Percentiles rank a stretch among this genome's conserved stretches.
These are phyloP conservation scores for Galagoides demidoff DNA, from an alignment of 2,797 vertebrate genomes.

Conservation along the genomic window DNA sequence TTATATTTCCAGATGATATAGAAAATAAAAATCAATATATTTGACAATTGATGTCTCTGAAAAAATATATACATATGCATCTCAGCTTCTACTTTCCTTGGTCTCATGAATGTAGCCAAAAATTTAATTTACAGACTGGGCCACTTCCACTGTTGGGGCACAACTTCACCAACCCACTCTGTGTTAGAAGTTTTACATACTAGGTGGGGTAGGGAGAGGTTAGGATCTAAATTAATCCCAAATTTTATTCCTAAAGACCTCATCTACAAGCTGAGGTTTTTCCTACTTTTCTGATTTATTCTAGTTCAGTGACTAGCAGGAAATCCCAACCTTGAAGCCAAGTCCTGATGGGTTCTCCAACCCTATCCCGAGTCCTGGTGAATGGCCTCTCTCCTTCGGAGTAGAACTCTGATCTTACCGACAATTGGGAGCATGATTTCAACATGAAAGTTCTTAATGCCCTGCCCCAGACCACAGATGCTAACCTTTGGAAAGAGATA, in stretches of 20 bases:
- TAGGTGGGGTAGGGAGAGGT: too few species aligned
- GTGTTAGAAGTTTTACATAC: neutral
- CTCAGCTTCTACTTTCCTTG: neutral
- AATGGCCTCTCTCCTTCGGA: neutral
- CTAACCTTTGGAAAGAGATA: neutral
- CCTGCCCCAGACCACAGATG: neutral
- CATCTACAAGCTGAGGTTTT: neutral
- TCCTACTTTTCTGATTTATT: neutral
- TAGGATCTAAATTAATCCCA: neutral
- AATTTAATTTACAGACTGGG: neutral
- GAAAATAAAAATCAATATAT: neutral
- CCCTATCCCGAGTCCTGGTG: neutral
- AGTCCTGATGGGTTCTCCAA: too few species aligned
- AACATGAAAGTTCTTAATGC: neutral
- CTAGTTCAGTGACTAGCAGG: neutral
- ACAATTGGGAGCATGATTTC: neutral
- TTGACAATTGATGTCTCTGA: neutral
- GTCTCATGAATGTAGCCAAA: neutral
- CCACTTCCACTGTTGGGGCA: neutral
- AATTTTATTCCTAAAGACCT: neutral
- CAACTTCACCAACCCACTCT: neutral
- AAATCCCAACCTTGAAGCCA: neutral
- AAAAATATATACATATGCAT: neutral
- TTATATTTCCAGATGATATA: neutral
- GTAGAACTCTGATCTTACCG: neutral